These are phyloP conservation scores for Kradibia gibbosae DNA, from an alignment of 1,140 invertebrate genomes.

Conservation along the genomic window DNA sequence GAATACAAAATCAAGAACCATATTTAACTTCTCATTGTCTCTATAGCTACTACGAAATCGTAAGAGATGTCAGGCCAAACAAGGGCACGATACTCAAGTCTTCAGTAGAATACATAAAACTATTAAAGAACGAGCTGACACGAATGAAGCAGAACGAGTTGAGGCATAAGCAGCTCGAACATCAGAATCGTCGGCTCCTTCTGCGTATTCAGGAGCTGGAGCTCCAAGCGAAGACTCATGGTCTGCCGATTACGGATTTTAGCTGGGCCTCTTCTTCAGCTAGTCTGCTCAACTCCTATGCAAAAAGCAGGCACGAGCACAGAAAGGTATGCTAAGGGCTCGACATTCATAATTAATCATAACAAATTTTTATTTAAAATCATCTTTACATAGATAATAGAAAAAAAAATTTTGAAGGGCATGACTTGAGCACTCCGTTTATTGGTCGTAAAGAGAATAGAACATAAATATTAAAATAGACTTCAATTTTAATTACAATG, in stretches of 20 bases:
- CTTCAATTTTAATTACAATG: no score
- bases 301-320: conserved; percentile 69
- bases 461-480: no score
- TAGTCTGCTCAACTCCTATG: conserved; percentile 64
- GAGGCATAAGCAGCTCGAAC: conserved; percentile 85
- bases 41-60: conserved; percentile 83
- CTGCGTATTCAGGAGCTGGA: conserved; percentile 84
- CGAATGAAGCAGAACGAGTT: conserved; percentile 85
- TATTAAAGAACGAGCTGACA: conserved; percentile 88
- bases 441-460: no score
- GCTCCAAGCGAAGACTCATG: conserved; percentile 80
- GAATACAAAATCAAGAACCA: no score
- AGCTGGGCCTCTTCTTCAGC: conserved; percentile 69
- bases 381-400: no score
- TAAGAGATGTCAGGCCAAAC: conserved; percentile 89
- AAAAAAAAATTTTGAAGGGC: no score
- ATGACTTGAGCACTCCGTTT: no score
- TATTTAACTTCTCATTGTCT: neutral
- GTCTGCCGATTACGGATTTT: conserved; percentile 77
- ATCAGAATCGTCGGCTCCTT: conserved; percentile 86
- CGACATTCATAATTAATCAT: neutral
- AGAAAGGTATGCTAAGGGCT: conserved; percentile 64
- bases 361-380: no score
- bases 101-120: conserved; percentile 96
- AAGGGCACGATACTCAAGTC: conserved; percentile 98